A percentile compares a stretch with the other conserved stretches of the same genome.
Evolutionary conservation across 2,113 vertebrate species (phyloP).

Genomic region (Synodontis membranacea): DNA sequence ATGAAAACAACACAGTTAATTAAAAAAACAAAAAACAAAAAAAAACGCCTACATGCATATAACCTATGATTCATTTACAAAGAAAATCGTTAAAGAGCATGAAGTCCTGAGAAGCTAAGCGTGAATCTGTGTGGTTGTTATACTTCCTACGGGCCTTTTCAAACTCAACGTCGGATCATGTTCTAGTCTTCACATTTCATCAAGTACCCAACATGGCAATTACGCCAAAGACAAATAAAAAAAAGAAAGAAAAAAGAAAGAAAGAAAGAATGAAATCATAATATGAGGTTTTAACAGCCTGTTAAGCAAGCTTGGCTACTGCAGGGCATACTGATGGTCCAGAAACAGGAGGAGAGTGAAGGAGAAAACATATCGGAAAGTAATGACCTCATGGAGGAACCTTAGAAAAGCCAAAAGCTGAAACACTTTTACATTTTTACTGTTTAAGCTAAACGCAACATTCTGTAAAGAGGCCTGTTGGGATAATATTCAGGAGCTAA

Average conservation of each 20-base stretch:
- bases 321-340: neutral
- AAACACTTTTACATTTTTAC: neutral
- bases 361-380: neutral
- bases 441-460: neutral
- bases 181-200: slow-evolving; percentile 16
- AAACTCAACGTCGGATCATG: neutral
- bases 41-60: neutral
- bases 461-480: neutral
- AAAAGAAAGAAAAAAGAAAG: neutral
- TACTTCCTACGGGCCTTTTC: neutral
- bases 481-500: neutral
- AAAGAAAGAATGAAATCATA: neutral
- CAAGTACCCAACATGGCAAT: neutral
- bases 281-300: slow-evolving; percentile 4
- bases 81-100: neutral
- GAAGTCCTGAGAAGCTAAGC: neutral
- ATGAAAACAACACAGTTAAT: neutral
- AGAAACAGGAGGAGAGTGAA: neutral
- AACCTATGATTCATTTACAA: neutral
- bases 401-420: neutral
- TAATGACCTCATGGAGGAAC: slow-evolving; percentile 14
- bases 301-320: neutral
- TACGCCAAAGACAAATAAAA: neutral
- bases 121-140: slow-evolving; percentile 30
- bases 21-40: neutral